Conservation (phyloP, 1,140 invertebrate genomes). For the Pemphigus obesinymphae region DNA sequence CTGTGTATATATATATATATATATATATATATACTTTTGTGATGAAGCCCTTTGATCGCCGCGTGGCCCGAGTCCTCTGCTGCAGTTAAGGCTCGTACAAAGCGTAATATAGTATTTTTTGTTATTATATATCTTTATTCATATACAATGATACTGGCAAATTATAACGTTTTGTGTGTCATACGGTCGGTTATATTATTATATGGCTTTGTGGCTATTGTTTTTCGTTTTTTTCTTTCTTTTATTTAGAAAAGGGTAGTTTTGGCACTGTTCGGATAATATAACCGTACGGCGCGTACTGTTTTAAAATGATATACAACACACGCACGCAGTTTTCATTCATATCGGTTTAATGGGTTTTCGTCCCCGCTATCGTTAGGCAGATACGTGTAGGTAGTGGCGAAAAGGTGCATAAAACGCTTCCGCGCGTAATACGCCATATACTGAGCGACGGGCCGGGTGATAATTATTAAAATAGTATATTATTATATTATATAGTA, state of each 20-base stretch:
- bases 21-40: not conserved
- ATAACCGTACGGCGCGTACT: not conserved
- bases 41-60: constrained; percentile 12
- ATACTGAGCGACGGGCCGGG: not conserved
- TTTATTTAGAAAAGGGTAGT: not conserved
- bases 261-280: constrained; percentile 10
- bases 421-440: not conserved
- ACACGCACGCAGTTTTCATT: not conserved
- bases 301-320: not conserved
- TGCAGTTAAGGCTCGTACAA: constrained; percentile 3
- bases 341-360: constrained; percentile 5
- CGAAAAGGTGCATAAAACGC: not conserved
- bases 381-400: too few species aligned
- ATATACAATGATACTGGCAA: not conserved
- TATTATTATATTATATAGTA: not conserved
- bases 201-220: not conserved
- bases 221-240: not conserved
- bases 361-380: not conserved
- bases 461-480: not conserved
- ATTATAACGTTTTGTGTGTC: constrained; percentile 13
- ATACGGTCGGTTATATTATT: constrained; percentile 1
- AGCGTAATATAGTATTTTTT: not conserved
- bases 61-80: not conserved
- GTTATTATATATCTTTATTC: not conserved
- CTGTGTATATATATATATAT: not conserved